Conservation (phyloP, 2,888 invertebrate species). For the Tromatobia lineatoria region DNA sequence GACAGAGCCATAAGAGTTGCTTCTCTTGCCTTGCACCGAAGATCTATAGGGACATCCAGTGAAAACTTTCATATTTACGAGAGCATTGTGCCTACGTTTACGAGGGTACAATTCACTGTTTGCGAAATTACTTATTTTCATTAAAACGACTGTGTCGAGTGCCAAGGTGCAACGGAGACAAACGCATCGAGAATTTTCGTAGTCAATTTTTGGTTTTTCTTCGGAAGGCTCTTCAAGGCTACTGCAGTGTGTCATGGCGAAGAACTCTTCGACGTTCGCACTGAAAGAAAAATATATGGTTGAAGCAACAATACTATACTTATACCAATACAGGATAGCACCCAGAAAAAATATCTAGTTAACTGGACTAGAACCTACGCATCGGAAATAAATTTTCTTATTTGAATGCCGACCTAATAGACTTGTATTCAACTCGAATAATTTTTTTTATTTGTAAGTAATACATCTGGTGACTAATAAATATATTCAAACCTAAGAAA, state of each 20-base stretch:
- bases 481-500: too few species aligned
- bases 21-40: constrained; percentile 46
- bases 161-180: constrained; percentile 28
- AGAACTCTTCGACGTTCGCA: constrained; percentile 47
- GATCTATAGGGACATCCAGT: constrained; percentile 48
- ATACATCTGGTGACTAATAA: too few species aligned
- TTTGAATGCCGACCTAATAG: too few species aligned
- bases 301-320: too few species aligned
- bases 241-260: constrained; percentile 33
- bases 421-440: too few species aligned
- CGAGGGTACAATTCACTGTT: constrained; percentile 81
- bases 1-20: constrained; percentile 30
- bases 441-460: too few species aligned
- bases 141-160: constrained; percentile 77
- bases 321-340: too few species aligned
- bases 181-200: constrained; percentile 4
- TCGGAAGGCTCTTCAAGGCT: constrained; percentile 39
- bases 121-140: constrained; percentile 83
- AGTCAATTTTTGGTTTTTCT: constrained; percentile 17
- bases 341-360: too few species aligned
- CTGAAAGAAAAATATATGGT: too few species aligned
- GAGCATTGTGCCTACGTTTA: constrained; percentile 80
- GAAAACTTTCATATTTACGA: constrained; percentile 82
- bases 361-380: too few species aligned
- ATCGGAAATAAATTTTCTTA: too few species aligned